phyloP scores from a whole-genome alignment of 1,140 invertebrate genomes.

The Trichonephila clavata region DNA sequence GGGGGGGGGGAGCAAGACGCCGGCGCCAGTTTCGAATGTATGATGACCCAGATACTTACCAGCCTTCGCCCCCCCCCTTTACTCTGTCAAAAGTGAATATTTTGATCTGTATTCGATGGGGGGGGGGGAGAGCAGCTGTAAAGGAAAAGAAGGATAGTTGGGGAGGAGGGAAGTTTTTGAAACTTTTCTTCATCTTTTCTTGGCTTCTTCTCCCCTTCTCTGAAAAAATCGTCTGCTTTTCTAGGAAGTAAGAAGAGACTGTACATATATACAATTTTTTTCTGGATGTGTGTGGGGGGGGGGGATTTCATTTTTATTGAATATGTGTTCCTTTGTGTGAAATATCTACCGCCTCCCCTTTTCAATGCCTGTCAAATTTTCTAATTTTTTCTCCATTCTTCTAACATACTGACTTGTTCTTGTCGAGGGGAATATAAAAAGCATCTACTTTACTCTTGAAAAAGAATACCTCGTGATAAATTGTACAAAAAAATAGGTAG shows the following conservation, averaged over 20 bases:
- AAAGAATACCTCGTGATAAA: too few species aligned
- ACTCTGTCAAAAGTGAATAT: not conserved
- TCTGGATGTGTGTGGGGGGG: not conserved
- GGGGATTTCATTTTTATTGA: not conserved
- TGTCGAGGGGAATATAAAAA: too few species aligned
- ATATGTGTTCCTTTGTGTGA: not conserved
- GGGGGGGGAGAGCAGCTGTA: not conserved
- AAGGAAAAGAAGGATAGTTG: not conserved
- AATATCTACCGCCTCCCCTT: not conserved
- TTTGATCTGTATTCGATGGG: too few species aligned
- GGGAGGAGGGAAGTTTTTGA: not conserved
- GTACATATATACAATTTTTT: not conserved
- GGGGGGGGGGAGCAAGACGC: not conserved
- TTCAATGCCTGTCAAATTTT: not conserved
- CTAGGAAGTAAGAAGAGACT: not conserved
- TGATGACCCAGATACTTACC: constrained; percentile 1
- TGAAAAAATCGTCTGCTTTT: not conserved
- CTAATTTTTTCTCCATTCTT: not conserved
- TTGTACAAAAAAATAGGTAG: too few species aligned
- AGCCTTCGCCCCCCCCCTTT: not conserved
- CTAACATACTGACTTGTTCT: too few species aligned
- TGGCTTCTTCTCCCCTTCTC: not conserved
- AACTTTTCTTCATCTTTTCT: not conserved
- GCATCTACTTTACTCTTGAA: too few species aligned
- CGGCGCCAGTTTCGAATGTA: not conserved